Base-by-base conservation (phyloP, 2,888 invertebrate genomes). In the Leptopilina myrica region DNA sequence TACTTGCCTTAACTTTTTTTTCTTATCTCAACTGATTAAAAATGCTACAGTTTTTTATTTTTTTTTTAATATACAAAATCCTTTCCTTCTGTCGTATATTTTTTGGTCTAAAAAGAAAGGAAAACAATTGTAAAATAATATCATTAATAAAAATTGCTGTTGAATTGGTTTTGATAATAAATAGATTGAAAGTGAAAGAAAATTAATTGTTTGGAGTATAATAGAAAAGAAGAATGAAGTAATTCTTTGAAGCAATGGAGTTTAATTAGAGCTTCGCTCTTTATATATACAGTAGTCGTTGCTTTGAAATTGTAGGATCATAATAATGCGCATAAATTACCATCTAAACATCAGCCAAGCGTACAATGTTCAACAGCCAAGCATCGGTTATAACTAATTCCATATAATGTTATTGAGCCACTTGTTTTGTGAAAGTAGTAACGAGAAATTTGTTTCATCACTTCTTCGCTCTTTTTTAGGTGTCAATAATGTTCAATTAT, bases 271-370 rank as follows among this genome's bases (percentile, higher is more conserved):
- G 64, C 14, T 64, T 64, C 14, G 33, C 6, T 5, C 11, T 64
- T 20, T 64, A 20, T 62, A 62, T 33, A 62, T 33, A 40, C 7
- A 33, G 33, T 33, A 33, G 33, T 5, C 9, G 26, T 64, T 33
- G 5, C 33, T 64, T 26, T 33, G 26, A 33, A 40, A 64, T 64
- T 64, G 33, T 33, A 64, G 12, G 5, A 33, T 33, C 64, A 33
- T 64, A 64, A 43, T 43, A 64, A 64, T 64, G 64, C 64, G 9
- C 40, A 40, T 64, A 64, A 64, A 64, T 64, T 64, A 64, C 33
- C 14, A 64, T 14, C 5, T 7, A 64, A 4, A 3, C 64, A 64
- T 33, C 64, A 64, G 64, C 26, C 64, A 40, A 33, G 33, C 40
- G 33, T 64, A 33, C 64, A 64, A 64, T 64, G 64, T 64, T 64